Conservation (phyloP, 1,140 invertebrate species). For the Andrena cerasifolii region DNA sequence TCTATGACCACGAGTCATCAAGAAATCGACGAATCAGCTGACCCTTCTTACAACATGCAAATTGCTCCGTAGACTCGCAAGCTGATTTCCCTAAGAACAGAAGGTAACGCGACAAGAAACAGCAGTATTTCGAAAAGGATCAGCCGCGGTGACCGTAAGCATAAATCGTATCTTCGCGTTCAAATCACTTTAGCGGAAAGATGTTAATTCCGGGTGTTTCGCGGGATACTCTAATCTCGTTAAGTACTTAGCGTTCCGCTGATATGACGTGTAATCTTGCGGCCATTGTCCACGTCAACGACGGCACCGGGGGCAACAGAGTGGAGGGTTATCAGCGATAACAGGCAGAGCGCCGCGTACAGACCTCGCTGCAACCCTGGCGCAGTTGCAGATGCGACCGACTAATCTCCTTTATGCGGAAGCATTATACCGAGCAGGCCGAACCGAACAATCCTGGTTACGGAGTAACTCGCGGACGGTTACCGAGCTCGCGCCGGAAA, state of each 20-base stretch:
- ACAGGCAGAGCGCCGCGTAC: slow-evolving; percentile 34
- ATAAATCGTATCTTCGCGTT: not conserved
- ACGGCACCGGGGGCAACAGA: slow-evolving; percentile 5
- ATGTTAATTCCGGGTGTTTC: slow-evolving; percentile 18
- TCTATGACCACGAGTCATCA: too few relatives aligned
- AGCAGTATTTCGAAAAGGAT: not conserved
- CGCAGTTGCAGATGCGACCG: slow-evolving; percentile 50
- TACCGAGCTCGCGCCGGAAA: slow-evolving; percentile 6
- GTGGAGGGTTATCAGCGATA: slow-evolving; percentile 50
- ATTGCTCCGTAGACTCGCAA: too few relatives aligned
- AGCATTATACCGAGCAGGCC: slow-evolving; percentile 23
- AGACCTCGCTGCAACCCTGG: not conserved
- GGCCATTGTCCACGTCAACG: slow-evolving; percentile 44
- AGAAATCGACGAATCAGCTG: too few relatives aligned
- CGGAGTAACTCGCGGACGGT: slow-evolving; percentile 17
- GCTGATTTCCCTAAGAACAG: too few relatives aligned
- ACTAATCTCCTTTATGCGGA: slow-evolving; percentile 57
- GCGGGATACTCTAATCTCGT: slow-evolving; percentile 34
- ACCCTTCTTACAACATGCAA: too few relatives aligned
- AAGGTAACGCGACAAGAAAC: not conserved
- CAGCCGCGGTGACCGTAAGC: too few relatives aligned
- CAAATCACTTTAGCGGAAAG: slow-evolving; percentile 12
- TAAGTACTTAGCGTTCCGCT: slow-evolving; percentile 39
- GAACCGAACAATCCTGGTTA: slow-evolving; percentile 33
- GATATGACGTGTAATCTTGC: slow-evolving; percentile 51